A percentile compares a stretch with the other conserved stretches of the same genome.
These are phyloP conservation scores for Odontophorus gujanensis DNA, from an alignment of 2,113 vertebrate species.

Conservation along the genomic window DNA sequence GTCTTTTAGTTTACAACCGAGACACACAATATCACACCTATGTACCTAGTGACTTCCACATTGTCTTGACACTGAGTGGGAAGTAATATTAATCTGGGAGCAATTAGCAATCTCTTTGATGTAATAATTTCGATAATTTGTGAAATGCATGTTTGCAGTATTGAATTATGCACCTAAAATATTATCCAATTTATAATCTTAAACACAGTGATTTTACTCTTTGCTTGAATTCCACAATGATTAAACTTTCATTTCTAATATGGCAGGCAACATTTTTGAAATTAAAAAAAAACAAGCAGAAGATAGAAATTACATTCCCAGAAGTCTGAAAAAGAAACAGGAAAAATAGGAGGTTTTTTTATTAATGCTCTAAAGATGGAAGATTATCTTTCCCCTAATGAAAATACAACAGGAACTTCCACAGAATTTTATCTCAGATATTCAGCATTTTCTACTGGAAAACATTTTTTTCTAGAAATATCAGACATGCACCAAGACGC, in stretches of 20 bases:
- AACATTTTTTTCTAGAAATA: neutral
- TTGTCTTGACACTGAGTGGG: neutral
- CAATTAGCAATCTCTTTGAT: neutral
- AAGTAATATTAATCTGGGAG: neutral
- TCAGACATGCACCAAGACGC: neutral
- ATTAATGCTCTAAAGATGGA: neutral
- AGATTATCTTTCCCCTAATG: neutral
- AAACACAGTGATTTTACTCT: neutral
- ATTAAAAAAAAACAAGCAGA: neutral
- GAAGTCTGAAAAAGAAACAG: neutral
- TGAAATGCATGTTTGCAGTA: neutral
- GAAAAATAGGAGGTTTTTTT: neutral
- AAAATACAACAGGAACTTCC: neutral
- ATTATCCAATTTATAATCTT: neutral
- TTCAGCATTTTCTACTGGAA: neutral
- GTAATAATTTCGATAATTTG: rapidly evolving
- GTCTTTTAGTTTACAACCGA: neutral
- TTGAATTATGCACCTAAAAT: neutral
- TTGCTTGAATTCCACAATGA: neutral
- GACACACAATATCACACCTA: neutral
- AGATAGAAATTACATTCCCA: neutral
- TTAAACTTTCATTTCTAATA: neutral
- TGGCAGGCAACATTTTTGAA: neutral
- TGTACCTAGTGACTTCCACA: neutral
- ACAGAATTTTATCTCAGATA: neutral